Base-by-base conservation (phyloP, 2,797 vertebrate species). In the Basileuterus tristriatus region DNA sequence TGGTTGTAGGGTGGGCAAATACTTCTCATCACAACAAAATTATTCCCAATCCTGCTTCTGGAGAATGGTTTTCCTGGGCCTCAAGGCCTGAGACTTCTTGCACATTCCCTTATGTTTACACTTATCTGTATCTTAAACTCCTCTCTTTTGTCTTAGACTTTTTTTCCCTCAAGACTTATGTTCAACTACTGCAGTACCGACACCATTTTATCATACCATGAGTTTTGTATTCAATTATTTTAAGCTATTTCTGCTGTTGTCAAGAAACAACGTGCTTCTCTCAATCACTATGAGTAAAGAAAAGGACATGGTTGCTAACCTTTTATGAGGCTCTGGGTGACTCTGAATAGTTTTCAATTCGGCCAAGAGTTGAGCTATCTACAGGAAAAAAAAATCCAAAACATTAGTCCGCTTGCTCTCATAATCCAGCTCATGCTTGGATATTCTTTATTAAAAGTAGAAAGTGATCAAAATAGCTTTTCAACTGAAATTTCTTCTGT, bases 301-400 rank as follows among this genome's bases (percentile, higher is more conserved):
- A 44, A 90, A 72, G 7, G 11, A 43, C 18, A 43, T 1, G 13
- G 11, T 59, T 53, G 55, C 82, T 97, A 95, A 99, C 99, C 99
- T 99, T 97, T 99, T 99, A 69, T 99, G 99, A 81, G 97, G 72
- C 19, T 94, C 96, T 5, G 95, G 70, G 39, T 89, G 95, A 92
- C 96, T 94, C 90, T 76, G 97, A 95, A 99, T 98, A 21, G 94
- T 85, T 91, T 98, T 98, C 85, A 99, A 86, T 95, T 99, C 98
- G 13, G 98, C 96, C 76, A 99, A 81, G 27, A 99, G 97, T 27
- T 98, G 98, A 77, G 98, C 94, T 85, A 99, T 98, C 99, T 99
- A 94, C n/a, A 93, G 79, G 24, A 18, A 3, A 6, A 6, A 11
- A 23, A 53, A 64, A 16, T 16, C 18, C 12, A 59, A 74, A 68